These are phyloP conservation scores for Anhinga anhinga DNA, from an alignment of 2,113 vertebrate species.

Conservation along the genomic window DNA sequence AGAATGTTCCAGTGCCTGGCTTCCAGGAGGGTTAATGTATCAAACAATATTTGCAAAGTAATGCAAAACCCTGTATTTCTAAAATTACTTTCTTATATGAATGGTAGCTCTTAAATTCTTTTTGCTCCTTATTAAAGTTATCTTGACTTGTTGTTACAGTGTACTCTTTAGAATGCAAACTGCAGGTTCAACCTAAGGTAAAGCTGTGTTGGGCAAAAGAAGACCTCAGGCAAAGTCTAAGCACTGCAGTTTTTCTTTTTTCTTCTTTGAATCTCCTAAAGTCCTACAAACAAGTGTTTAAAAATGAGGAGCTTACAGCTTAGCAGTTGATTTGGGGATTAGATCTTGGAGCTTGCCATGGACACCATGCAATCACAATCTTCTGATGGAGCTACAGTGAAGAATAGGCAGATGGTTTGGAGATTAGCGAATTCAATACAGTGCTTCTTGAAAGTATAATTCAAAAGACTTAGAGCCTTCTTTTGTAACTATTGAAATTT, in stretches of 20 bases:
- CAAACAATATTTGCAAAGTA: background rate
- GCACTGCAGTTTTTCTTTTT: background rate
- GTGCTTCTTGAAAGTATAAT: background rate
- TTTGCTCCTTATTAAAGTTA: background rate
- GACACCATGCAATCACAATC: background rate
- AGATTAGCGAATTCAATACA: background rate
- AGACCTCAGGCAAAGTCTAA: background rate
- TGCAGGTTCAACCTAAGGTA: background rate
- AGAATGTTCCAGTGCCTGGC: background rate
- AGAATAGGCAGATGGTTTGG: background rate
- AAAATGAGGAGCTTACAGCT: background rate
- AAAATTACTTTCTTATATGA: background rate
- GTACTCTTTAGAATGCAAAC: background rate
- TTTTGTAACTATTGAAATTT: constrained; percentile 25
- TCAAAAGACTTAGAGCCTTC: background rate
- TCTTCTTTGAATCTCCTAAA: background rate
- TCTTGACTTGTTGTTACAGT: background rate
- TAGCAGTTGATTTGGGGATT: background rate
- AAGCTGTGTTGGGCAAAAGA: background rate
- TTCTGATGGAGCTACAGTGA: background rate
- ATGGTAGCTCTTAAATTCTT: background rate
- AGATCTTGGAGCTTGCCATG: background rate
- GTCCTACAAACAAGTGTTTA: background rate
- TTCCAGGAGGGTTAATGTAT: background rate
- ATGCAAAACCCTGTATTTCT: background rate